Percentiles rank a stretch among this genome's conserved stretches.
phyloP scores from a whole-genome alignment of 2,797 vertebrate genomes.

The Cossypha heuglini region DNA sequence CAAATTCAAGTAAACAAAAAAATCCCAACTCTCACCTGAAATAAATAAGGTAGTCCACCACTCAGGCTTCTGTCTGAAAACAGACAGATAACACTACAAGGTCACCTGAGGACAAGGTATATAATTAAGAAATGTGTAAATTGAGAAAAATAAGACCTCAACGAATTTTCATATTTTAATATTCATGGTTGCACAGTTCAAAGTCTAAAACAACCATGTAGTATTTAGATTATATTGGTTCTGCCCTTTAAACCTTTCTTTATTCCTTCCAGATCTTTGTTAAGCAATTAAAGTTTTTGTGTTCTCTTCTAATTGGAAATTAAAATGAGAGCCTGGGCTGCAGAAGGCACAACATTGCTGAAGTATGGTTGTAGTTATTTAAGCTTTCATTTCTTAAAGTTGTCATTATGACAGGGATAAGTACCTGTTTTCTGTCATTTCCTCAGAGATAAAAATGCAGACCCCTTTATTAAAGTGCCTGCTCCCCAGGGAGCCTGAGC shows the following conservation, averaged over 20 bases:
- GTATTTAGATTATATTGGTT: background rate
- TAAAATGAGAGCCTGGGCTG: background rate
- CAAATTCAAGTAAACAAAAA: background rate
- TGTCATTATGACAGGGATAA: background rate
- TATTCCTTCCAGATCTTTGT: background rate
- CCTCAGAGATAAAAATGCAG: background rate
- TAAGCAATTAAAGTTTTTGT: background rate
- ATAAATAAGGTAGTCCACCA: background rate
- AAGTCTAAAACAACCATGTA: background rate
- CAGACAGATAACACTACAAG: background rate
- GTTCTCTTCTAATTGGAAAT: background rate
- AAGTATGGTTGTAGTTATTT: background rate
- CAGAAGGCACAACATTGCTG: background rate
- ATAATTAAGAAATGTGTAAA: background rate
- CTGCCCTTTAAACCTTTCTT: background rate
- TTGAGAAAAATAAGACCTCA: background rate
- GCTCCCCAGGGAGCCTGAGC: background rate
- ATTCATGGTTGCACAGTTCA: background rate
- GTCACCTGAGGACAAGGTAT: background rate
- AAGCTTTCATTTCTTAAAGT: background rate
- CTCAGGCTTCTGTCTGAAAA: background rate
- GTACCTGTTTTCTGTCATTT: background rate
- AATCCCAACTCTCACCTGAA: background rate
- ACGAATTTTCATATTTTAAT: background rate
- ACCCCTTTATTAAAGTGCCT: background rate